Evolutionary conservation across 2,797 vertebrate species (phyloP), one percentile per base, ranked within the genome.

Genomic region (Tolypeutes matacus): DNA sequence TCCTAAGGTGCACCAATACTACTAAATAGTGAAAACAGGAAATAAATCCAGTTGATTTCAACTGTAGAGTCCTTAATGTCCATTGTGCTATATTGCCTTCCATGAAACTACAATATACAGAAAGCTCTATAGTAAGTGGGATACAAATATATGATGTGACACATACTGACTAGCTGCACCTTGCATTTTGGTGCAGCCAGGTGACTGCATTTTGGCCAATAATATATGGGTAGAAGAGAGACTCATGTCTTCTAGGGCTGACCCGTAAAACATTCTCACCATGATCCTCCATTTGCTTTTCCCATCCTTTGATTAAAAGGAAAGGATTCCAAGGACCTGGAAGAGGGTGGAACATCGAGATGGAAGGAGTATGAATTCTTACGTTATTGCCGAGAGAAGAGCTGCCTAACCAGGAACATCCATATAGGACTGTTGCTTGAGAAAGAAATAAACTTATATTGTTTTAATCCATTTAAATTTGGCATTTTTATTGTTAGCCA

Each of bases 1-100:
- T 65, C 51, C 80, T 72, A 60, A 7, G 23, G 70, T 51, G 78
- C 53, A 65, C 13, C 4, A 56, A 12, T 67, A n/a, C 56, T 75
- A 78, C 42, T 75, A 76, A 88, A 93, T 82, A 69, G 14, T 49
- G 42, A 93, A 85, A 49, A 20, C 64, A 86, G 27, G 49, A 92
- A 84, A 89, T 14, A 72, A 82, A 73, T 76, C 27, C 58, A 49
- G 53, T 34, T 42, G 20, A 31, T 77, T 92, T 88, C 93, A 88
- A 88, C 51, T 75, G 25, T 34, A 31, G 39, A 75, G 64, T 13
- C 64, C 13, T 49, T 51, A 31, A 80, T 76, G 77, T 49, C n/a
- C 17, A 73, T 15, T 91, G 34, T 46, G 42, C 17, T 58, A 82
- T 39, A 42, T 20, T 90, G 21, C 18, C 29, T 87, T 86, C 53